Evolutionary conservation across 2,797 vertebrate species (phyloP).

Genomic region (Danio jaintianensis): DNA sequence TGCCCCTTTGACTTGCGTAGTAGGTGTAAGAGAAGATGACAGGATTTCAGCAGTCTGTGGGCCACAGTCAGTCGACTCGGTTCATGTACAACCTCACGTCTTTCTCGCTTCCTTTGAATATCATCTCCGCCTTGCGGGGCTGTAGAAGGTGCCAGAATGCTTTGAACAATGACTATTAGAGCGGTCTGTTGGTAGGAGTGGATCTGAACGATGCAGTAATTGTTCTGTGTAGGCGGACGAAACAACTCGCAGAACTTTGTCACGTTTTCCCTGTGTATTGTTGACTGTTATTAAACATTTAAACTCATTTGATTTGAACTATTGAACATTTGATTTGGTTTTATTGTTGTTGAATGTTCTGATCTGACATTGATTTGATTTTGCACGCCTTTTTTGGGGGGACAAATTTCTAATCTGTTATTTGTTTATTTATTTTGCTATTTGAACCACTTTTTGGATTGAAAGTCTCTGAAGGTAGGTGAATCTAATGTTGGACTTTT

Average conservation of each 20-base stretch:
- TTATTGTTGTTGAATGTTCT: not conserved
- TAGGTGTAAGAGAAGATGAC: constrained; percentile 23
- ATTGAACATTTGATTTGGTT: not conserved
- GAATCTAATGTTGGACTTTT: constrained; percentile 43
- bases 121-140: constrained; percentile 8
- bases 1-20: not conserved
- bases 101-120: constrained; percentile 25
- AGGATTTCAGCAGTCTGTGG: constrained; percentile 1
- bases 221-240: constrained; percentile 49
- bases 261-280: constrained; percentile 4
- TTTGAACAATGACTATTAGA: constrained; percentile 44
- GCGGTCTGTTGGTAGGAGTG: constrained; percentile 34
- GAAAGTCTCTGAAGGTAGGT: constrained; percentile 92
- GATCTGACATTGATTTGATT: not conserved
- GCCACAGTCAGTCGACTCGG: not conserved
- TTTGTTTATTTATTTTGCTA: constrained; percentile 54
- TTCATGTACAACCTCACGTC: constrained; percentile 12
- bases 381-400: not conserved
- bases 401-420: constrained; percentile 20
- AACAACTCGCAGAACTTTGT: constrained; percentile 32
- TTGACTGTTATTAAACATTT: constrained; percentile 4
- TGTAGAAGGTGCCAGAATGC: constrained; percentile 35
- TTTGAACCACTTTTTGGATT: constrained; percentile 42
- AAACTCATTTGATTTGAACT: not conserved
- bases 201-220: constrained; percentile 42